These are phyloP conservation scores for Tapirus terrestris DNA, from an alignment of 2,113 vertebrate species.

Conservation along the genomic window DNA sequence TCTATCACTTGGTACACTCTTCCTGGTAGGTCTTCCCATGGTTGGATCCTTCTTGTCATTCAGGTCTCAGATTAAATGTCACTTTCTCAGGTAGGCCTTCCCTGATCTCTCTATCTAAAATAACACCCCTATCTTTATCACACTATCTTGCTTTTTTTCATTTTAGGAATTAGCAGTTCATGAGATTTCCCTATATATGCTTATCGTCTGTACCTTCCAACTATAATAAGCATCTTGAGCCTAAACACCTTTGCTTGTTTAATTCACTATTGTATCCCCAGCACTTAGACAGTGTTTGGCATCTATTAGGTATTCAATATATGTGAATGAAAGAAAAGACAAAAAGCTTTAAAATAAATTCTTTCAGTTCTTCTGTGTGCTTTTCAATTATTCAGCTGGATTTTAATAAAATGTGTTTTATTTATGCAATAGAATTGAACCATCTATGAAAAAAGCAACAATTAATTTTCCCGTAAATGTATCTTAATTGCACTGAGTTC, in stretches of 20 bases:
- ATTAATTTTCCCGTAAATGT: not conserved
- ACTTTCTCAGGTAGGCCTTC: not conserved
- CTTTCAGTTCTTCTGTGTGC: not conserved
- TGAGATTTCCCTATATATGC: not conserved
- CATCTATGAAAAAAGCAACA: not conserved
- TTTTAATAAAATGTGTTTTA: constrained; percentile 35
- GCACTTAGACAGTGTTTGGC: not conserved
- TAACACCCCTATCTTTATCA: not conserved
- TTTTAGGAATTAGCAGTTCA: not conserved
- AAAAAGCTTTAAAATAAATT: not conserved
- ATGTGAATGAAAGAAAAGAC: not conserved
- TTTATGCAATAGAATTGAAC: constrained; percentile 29
- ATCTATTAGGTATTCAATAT: not conserved
- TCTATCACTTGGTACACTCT: not conserved
- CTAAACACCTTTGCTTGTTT: not conserved
- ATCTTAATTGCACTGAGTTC: not conserved
- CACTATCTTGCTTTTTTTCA: not conserved
- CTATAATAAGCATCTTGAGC: not conserved
- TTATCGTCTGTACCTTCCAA: not conserved
- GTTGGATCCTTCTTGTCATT: not conserved
- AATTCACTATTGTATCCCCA: not conserved
- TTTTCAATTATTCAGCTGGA: not conserved
- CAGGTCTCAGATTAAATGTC: not conserved
- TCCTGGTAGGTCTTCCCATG: not conserved
- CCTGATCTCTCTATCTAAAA: not conserved